Evolutionary conservation across 2,888 invertebrate genomes (phyloP), one percentile per base, ranked within the genome.

Genomic region (Belgica antarctica): DNA sequence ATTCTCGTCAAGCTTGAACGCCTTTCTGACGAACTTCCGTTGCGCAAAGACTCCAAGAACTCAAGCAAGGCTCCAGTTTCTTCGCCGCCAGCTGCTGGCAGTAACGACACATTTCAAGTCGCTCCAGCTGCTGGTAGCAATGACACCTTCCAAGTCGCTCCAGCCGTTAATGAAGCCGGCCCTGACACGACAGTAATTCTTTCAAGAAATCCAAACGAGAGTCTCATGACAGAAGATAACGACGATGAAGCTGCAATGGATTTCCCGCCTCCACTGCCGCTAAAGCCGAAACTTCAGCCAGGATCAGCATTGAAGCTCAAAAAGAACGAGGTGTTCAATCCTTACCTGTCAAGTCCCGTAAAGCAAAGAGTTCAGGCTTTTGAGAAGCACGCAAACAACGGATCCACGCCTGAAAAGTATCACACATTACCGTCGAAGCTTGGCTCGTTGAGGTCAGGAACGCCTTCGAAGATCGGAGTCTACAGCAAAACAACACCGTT

Each of bases 351-450:
- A 71, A 85, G 85, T 73, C 82, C 86, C 0, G 83, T 86, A 2
- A 85, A 85, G 75, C 83, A 84, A 74, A 82, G 84, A 41, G 85
- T 86, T 0, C 83, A 84, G 73, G 86, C 86, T 0, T 86, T 85
- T 72, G 86, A 86, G 73, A 80, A 81, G 72, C 78, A 75, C 1
- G 78, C 78, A 1, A 17, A 17, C 1, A 12, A 25, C 4, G n/a
- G 12, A 25, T 12, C n/a, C 1, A 62, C 70, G 10, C 70, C 70
- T 4, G 59, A 36, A 3, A 61, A 41, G 10, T 24, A 8, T 10
- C 59, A 70, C 27, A 34, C 46, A 2, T 1, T 34, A 12, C 8
- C 25, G 10, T 10, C 52, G 1, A 68, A 68, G 57, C 57, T 34
- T 31, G 68, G 28, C 19, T 28, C 47, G 1, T 52, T 66, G 28